These are phyloP conservation scores for Procapra przewalskii DNA, from an alignment of 2,113 vertebrate genomes.

Conservation along the genomic window DNA sequence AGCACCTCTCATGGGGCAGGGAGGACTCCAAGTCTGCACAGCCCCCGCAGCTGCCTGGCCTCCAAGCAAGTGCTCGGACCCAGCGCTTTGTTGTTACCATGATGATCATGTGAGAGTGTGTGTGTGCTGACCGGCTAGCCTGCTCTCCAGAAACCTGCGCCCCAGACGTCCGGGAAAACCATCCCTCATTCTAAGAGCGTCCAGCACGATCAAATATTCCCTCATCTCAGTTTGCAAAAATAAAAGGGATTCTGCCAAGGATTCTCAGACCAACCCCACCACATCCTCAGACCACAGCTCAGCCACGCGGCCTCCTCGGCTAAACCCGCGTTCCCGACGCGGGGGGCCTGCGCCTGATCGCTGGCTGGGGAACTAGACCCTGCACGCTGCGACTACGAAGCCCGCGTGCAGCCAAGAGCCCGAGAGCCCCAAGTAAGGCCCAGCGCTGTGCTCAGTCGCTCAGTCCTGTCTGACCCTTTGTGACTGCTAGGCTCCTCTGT, in stretches of 20 bases:
- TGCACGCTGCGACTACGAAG: background rate
- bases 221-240: background rate
- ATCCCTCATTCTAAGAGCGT: no score
- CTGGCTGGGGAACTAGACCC: background rate
- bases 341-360: background rate
- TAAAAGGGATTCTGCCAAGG: background rate
- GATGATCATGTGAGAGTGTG: rapidly evolving
- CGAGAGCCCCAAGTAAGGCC: background rate
- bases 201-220: background rate
- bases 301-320: rapidly evolving
- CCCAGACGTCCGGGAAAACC: rapidly evolving
- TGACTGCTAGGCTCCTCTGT: background rate
- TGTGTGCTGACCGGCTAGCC: background rate
- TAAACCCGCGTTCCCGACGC: rapidly evolving
- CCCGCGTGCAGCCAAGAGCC: background rate
- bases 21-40: rapidly evolving
- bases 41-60: rapidly evolving
- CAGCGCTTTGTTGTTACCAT: rapidly evolving
- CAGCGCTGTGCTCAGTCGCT: background rate
- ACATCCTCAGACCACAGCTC: background rate
- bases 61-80: rapidly evolving
- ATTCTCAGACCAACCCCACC: background rate
- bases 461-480: background rate
- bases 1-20: background rate
- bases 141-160: background rate